Base-by-base conservation (phyloP, 2,113 vertebrate species). In the Strigops habroptila region DNA sequence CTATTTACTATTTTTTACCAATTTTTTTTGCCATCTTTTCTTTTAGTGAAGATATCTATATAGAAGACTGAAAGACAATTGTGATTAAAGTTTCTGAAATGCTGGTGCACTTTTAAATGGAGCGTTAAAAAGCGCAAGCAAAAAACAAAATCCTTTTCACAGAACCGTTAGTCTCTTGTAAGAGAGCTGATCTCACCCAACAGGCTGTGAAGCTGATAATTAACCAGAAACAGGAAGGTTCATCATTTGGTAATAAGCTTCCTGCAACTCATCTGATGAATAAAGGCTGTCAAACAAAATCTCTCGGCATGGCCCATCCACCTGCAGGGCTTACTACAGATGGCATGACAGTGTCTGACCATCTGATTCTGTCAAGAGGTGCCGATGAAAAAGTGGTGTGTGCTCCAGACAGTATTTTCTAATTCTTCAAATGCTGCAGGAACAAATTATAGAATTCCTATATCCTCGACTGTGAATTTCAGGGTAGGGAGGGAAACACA, bases 211-310 rank as follows among this genome's bases (percentile, higher is more conserved):
- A 82, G 74, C 13, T 84, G 57, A 83, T 92, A 96, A 83, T 95
- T 96, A 91, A 81, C 73, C 95, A 97, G 91, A 78, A 77, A 91
- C 41, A 83, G 48, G 49, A 79, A 95, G n/a, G 73, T 86, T 96
- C 31, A 48, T 97, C 87, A 91, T 93, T 95, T 94, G 91, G 84
- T 97, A 97, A 97, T 93, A 79, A 97, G 94, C 81, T 93, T 48
- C 75, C 73, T 96, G 37, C 63, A 88, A 94, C 43, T 49, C 77
- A 82, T 91, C 91, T 96, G 86, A 94, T 90, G 90, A 86, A 92
- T 86, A 91, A 94, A 95, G 90, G 82, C 78, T 94, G 88, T 94
- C 95, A 96, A 79, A 87, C 43, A 95, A 63, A 82, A 83, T 63
- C 75, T 92, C 60, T 90, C 93, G 89, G 71, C 74, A 71, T 85